Percentiles rank a stretch among this genome's conserved stretches.
Evolutionary conservation across 2,888 invertebrate genomes (phyloP).

Genomic region (Calameuta filiformis): DNA sequence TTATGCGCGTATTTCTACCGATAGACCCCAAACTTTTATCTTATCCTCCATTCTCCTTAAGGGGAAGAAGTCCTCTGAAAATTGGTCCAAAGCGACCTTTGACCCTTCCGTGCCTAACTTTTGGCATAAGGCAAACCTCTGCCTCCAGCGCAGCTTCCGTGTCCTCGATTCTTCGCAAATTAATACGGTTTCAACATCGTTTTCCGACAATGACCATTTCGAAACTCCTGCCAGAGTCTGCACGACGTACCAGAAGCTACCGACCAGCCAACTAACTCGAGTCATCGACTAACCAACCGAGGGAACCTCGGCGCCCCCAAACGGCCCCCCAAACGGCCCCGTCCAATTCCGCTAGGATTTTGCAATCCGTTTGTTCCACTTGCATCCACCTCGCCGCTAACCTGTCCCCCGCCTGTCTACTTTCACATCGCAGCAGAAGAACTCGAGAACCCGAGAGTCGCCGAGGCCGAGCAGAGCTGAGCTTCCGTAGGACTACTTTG

Average conservation of each 20-base stretch:
- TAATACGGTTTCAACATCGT: slow-evolving; percentile 47
- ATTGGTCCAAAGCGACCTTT: neutral
- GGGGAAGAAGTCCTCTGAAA: neutral
- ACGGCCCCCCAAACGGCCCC: neutral
- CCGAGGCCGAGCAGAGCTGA: neutral
- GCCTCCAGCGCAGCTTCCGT: neutral
- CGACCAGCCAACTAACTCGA: neutral
- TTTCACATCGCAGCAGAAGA: slow-evolving; percentile 43
- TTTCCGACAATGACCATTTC: slow-evolving; percentile 51
- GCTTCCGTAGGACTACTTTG: neutral
- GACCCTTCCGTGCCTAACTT: neutral
- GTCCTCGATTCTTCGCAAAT: slow-evolving; percentile 37
- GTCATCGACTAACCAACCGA: too few species aligned
- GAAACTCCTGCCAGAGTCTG: slow-evolving; percentile 38
- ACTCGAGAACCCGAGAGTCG: slow-evolving; percentile 25
- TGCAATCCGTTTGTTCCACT: slow-evolving; percentile 55
- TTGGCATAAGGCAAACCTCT: neutral
- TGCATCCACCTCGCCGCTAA: slow-evolving; percentile 40
- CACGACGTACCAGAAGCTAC: neutral
- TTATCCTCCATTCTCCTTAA: neutral
- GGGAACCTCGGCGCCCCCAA: too few species aligned
- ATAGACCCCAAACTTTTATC: neutral
- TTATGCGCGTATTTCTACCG: neutral
- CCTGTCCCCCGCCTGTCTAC: slow-evolving; percentile 33
- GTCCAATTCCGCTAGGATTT: slow-evolving; percentile 50